Conservation (phyloP, 2,797 vertebrate genomes). For the Lepilemur septentrionalis region DNA sequence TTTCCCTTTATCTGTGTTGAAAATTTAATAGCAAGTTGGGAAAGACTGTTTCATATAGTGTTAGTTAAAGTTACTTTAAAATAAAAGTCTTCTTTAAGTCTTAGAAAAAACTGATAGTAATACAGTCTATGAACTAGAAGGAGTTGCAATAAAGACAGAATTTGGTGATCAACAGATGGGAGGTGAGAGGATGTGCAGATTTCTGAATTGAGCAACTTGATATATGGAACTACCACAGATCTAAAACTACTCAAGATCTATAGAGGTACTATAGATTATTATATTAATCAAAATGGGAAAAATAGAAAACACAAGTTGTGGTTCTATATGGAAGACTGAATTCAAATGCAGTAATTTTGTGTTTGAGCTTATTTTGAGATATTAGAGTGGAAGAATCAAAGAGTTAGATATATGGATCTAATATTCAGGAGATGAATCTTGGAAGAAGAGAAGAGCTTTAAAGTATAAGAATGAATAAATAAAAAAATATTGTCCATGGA, state of each 20-base stretch:
- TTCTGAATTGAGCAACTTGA: neutral
- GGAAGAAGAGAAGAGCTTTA: neutral
- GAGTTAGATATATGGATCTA: neutral
- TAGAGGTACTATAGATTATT: neutral
- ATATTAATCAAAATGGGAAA: neutral
- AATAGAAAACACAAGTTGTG: neutral
- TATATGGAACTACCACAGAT: neutral
- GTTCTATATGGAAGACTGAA: neutral
- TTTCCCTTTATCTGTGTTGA: neutral
- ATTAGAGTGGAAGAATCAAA: neutral
- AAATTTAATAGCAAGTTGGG: neutral
- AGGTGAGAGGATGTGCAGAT: neutral
- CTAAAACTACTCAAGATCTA: neutral
- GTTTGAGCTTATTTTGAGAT: neutral
- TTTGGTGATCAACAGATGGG: neutral
- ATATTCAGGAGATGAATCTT: neutral
- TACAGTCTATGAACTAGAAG: neutral
- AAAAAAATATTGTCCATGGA: neutral
- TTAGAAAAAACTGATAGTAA: neutral
- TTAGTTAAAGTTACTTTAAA: neutral
- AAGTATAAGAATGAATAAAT: neutral
- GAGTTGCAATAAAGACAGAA: neutral
- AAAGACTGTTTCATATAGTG: neutral
- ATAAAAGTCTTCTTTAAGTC: neutral
- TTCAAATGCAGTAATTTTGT: neutral